These are phyloP conservation scores for Eupithecia subfuscata DNA, from an alignment of 2,888 invertebrate species.

Conservation along the genomic window DNA sequence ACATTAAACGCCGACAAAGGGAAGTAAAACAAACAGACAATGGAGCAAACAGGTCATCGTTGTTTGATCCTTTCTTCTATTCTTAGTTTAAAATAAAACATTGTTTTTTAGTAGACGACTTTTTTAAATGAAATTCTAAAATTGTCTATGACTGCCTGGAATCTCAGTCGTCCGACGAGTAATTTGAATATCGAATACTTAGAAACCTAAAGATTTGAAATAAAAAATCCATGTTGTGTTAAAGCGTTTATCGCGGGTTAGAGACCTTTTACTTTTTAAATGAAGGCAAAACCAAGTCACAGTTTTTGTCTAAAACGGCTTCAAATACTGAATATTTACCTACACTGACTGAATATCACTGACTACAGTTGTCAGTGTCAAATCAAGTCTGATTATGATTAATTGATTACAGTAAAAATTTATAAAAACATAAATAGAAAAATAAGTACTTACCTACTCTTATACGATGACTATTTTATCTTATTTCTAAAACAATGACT, in stretches of 20 bases:
- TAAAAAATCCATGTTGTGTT: not conserved
- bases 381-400: too few relatives aligned
- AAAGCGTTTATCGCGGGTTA: not conserved
- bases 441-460: too few relatives aligned
- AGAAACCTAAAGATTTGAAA: not conserved
- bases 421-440: too few relatives aligned
- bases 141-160: not conserved
- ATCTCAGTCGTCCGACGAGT: not conserved
- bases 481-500: not conserved
- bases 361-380: not conserved
- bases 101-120: not conserved
- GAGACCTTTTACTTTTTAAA: not conserved
- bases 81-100: not conserved
- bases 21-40: not conserved
- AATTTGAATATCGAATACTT: not conserved
- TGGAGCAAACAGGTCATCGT: not conserved
- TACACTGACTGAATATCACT: too few relatives aligned
- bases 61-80: constrained; percentile 14
- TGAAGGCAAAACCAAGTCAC: not conserved
- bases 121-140: not conserved
- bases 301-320: not conserved
- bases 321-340: too few relatives aligned
- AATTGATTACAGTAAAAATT: too few relatives aligned
- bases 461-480: not conserved
- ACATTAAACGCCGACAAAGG: constrained; percentile 9